These are phyloP conservation scores for Eupithecia inturbata DNA, from an alignment of 2,888 invertebrate genomes.

Conservation along the genomic window DNA sequence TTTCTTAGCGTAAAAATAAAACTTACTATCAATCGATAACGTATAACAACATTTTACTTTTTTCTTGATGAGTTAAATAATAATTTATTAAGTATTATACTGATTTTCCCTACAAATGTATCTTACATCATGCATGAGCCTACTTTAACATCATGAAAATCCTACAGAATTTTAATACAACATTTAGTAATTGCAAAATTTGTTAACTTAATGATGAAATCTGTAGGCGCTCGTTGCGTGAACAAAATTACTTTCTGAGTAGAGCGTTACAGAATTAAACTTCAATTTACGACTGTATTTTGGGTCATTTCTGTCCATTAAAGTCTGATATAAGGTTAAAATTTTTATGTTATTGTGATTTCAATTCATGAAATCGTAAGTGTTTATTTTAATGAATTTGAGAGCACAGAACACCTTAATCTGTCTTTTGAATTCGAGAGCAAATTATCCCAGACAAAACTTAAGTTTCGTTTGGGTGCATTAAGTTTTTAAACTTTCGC, in stretches of 20 bases:
- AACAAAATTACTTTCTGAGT: slow-evolving; percentile 5
- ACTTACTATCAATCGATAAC: not conserved
- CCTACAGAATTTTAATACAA: not conserved
- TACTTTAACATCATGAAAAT: not conserved
- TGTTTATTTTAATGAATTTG: not conserved
- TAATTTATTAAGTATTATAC: not conserved
- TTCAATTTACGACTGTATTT: slow-evolving; percentile 1
- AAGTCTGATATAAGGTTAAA: slow-evolving; percentile 1
- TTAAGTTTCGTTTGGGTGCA: not conserved
- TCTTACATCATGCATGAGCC: not conserved
- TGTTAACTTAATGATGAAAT: slow-evolving; percentile 1
- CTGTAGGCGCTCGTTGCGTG: not conserved
- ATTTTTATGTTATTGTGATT: not conserved
- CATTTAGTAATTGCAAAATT: slow-evolving; percentile 1
- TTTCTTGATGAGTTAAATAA: not conserved
- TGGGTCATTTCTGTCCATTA: slow-evolving; percentile 7
- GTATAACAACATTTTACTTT: not conserved
- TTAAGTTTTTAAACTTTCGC: too few relatives aligned
- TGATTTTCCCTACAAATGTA: not conserved
- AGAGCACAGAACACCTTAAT: not conserved
- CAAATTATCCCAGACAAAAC: not conserved
- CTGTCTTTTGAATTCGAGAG: not conserved
- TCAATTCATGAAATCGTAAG: not conserved
- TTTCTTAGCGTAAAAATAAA: not conserved
- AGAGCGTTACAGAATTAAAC: slow-evolving; percentile 10